These are phyloP conservation scores for Liasis olivaceus DNA, from an alignment of 2,797 vertebrate species.

Conservation along the genomic window DNA sequence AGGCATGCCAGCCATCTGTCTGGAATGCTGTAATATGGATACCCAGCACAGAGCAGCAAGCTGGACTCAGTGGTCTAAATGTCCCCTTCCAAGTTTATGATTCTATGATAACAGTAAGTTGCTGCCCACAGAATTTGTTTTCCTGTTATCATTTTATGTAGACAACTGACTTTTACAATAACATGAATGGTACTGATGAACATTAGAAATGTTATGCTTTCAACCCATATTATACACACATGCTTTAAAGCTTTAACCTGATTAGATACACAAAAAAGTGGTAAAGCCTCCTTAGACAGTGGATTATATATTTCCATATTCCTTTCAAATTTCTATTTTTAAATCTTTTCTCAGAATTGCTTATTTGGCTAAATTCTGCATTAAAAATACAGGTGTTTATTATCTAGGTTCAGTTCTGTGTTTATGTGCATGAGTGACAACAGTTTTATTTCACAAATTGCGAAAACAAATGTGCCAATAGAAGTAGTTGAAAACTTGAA, in stretches of 20 bases:
- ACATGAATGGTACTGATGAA: not conserved
- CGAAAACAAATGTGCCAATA: slow-evolving; percentile 12
- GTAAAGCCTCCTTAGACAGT: slow-evolving; percentile 51
- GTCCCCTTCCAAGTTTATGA: not conserved
- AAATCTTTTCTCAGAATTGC: not conserved
- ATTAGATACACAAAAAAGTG: slow-evolving; percentile 29
- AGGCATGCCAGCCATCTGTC: not conserved
- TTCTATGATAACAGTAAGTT: not conserved
- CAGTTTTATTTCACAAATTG: not conserved
- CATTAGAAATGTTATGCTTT: not conserved
- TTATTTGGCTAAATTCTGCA: not conserved
- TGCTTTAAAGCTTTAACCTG: slow-evolving; percentile 24
- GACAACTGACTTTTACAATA: not conserved
- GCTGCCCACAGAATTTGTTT: not conserved
- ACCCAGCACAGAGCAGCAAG: not conserved
- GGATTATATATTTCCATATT: slow-evolving; percentile 46
- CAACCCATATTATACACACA: not conserved
- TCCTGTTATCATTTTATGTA: not conserved
- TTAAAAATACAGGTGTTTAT: slow-evolving; percentile 11
- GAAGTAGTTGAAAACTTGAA: slow-evolving; percentile 27
- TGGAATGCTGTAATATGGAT: not conserved
- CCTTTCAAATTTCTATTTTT: slow-evolving; percentile 43
- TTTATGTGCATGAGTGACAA: not conserved
- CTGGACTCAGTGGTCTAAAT: not conserved
- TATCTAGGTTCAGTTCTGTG: slow-evolving; percentile 21